phyloP scores from a whole-genome alignment of 1,140 invertebrate genomes.

The Drosophila ogumai region DNA sequence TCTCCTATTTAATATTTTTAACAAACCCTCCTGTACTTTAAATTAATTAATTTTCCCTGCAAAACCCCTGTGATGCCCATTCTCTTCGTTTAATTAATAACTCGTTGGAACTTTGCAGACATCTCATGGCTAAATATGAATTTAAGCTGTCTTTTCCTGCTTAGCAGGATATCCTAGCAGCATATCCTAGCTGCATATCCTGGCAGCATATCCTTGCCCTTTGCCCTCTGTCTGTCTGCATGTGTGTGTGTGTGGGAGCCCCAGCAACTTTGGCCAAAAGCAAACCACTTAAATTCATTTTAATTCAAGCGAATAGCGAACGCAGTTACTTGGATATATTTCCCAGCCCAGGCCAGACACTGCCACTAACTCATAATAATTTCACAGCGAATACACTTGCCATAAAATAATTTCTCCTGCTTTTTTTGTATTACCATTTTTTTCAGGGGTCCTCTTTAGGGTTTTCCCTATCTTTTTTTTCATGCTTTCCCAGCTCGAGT shows the following conservation, averaged over 20 bases:
- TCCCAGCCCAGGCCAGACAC: conserved; percentile 14
- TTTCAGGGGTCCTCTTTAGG: conserved; percentile 19
- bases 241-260: conserved; percentile 30
- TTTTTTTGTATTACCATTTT: conserved; percentile 51
- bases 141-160: conserved; percentile 53
- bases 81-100: conserved; percentile 38
- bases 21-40: neutral
- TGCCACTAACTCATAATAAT: conserved; percentile 59
- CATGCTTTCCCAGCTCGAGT: conserved; percentile 20
- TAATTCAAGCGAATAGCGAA: conserved; percentile 42
- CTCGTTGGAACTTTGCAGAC: conserved; percentile 50
- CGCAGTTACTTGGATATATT: conserved; percentile 11
- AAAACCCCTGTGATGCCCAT: neutral
- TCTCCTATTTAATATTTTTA: neutral
- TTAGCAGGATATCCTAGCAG: conserved; percentile 6
- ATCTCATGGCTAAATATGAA: conserved; percentile 64
- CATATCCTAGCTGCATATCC: conserved; percentile 23
- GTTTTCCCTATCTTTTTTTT: conserved; percentile 11
- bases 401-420: conserved; percentile 67
- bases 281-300: conserved; percentile 62
- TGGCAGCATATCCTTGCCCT: conserved; percentile 37
- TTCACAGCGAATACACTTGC: conserved; percentile 60
- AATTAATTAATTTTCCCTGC: conserved; percentile 1
- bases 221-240: conserved; percentile 42
- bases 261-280: conserved; percentile 31